These are phyloP conservation scores for Cataglyphis cursor DNA, from an alignment of 2,888 invertebrate genomes.

Conservation along the genomic window DNA sequence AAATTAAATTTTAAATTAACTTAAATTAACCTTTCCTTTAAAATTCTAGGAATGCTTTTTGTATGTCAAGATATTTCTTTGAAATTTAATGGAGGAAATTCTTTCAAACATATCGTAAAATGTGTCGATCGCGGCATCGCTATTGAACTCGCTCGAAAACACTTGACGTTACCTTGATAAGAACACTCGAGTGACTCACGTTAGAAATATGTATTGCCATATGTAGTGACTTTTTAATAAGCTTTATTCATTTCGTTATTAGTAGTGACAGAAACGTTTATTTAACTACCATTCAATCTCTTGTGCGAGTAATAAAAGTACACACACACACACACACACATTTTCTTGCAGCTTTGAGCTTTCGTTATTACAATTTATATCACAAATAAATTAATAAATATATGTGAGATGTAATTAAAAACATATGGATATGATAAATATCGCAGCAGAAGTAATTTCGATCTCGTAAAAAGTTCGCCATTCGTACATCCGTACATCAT, in stretches of 20 bases:
- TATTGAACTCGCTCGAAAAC: slow-evolving; percentile 32
- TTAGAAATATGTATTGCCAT: background rate
- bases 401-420: background rate
- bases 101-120: background rate
- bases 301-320: background rate
- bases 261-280: background rate
- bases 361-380: background rate
- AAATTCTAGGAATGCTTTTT: background rate
- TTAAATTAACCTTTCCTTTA: too few species aligned
- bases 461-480: slow-evolving; percentile 35
- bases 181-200: slow-evolving; percentile 32
- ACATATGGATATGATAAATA: slow-evolving; percentile 4
- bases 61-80: background rate
- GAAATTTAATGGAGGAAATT: background rate
- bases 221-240: background rate
- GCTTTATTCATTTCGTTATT: background rate
- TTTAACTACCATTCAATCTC: background rate
- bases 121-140: background rate
- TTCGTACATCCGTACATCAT: background rate
- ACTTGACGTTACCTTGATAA: slow-evolving; percentile 51
- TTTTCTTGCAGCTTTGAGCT: background rate
- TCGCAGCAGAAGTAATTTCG: background rate
- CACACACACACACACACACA: background rate
- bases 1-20: too few species aligned
- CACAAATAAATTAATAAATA: background rate